A percentile compares a stretch with the other conserved stretches of the same genome.
These are phyloP conservation scores for Hexactinellida sp. DNA, from an alignment of 37 sponge, comb jelly and placozoan genomes.

Conservation along the genomic window DNA sequence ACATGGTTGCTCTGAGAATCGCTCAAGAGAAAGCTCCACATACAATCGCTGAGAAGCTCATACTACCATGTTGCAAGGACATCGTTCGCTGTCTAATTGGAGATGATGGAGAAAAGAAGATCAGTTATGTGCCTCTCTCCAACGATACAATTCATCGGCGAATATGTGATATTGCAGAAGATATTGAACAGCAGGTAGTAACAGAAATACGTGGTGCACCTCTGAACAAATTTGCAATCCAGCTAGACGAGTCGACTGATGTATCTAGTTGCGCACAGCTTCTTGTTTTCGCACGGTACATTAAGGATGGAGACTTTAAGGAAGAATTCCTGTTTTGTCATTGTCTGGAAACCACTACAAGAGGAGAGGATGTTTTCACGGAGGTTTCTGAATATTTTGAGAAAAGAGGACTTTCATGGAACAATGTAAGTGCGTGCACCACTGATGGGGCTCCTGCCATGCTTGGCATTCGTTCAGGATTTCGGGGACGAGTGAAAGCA, in stretches of 20 bases:
- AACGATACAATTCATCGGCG: conserved; percentile 15
- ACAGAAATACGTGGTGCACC: conserved; percentile 17
- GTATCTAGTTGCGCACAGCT: conserved; percentile 16
- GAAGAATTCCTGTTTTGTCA: neutral
- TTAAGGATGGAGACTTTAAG: conserved; percentile 7
- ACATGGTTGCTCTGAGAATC: conserved; percentile 19
- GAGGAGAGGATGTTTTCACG: conserved; percentile 17
- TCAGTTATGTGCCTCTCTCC: conserved; percentile 14
- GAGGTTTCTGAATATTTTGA: conserved; percentile 17
- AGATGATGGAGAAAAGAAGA: conserved; percentile 16
- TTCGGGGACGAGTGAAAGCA: conserved; percentile 13
- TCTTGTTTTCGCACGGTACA: conserved; percentile 16
- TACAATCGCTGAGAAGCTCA: conserved; percentile 19
- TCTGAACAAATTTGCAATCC: conserved; percentile 18
- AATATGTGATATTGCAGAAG: conserved; percentile 17
- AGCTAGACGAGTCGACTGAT: conserved; percentile 15
- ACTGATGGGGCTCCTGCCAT: conserved; percentile 13
- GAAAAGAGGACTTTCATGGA: conserved; percentile 12
- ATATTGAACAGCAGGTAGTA: conserved; percentile 17
- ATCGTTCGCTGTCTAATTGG: conserved; percentile 14
- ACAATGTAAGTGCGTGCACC: conserved; percentile 18
- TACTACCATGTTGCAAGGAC: conserved; percentile 17
- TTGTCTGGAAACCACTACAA: conserved; percentile 13
- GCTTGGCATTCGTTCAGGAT: conserved; percentile 15
- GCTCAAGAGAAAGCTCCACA: conserved; percentile 18